Base-by-base conservation (phyloP, 2,797 vertebrate genomes). In the Typhlichthys eigenmanni region DNA sequence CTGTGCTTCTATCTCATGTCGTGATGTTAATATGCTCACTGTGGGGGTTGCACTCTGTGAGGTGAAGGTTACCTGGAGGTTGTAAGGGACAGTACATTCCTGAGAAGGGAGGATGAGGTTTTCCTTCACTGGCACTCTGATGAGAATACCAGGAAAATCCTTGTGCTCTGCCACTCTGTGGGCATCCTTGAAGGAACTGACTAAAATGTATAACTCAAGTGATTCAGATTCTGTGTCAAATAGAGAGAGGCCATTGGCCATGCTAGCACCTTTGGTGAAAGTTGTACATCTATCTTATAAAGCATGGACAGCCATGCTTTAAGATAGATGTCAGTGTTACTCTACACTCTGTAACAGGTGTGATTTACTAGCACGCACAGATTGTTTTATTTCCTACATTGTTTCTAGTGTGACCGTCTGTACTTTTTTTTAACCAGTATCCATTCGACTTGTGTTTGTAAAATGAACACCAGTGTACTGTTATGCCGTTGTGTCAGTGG, bases 1-100 rank as follows among this genome's bases (percentile, higher is more conserved):
- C 79, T 74, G 70, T 78, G 74, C 64, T 72, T 55, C 46, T 70
- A 62, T 50, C 61, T 55, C 60, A 24, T 77, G 9, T 43, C 1
- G 38, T 43, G 38, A 9, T 43, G 38, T 43, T 43, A 43, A 43
- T 8, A 43, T 43, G 38, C 8, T 29, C 24, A 29, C 24, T 4
- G 24, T 29, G 38, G 38, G 38, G 38, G 2, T 38, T 38, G 38
- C 9, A 38, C 38, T 38, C 7, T 43, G 38, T 10, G 38, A 43
- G 38, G 38, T 43, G 7, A 43, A 7, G 5, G 9, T 43, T 43
- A 43, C 38, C 7, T 43, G 38, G 9, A 43, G 38, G 38, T 9
- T 9, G 7, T 7, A 8, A 43, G 38, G 38, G 38, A 43, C 38
- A 43, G 24, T 29, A 29, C 24, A 29, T 29, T 29, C 24, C 24